Conservation (phyloP, 2,797 vertebrate genomes). For the Esox lucius region DNA sequence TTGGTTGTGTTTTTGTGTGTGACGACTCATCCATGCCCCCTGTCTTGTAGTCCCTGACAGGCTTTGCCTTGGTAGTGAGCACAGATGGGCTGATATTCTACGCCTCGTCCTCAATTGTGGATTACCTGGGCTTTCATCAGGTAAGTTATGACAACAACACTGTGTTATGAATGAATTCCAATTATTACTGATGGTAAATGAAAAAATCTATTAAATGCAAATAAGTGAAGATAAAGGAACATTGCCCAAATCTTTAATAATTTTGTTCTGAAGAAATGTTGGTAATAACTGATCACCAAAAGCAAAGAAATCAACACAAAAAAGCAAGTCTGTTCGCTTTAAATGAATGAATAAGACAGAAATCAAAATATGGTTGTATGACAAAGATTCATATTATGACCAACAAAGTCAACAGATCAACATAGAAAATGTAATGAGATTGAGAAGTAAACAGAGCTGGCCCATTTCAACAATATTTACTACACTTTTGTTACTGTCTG, state of each 20-base stretch:
- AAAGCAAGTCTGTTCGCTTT: neutral
- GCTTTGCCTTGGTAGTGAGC: conserved; percentile 92
- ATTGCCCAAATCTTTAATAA: neutral
- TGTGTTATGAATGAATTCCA: neutral
- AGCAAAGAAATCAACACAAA: neutral
- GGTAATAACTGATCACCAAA: neutral
- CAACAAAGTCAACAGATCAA: neutral
- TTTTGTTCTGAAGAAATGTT: neutral
- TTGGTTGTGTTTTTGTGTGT: neutral
- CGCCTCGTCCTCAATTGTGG: conserved; percentile 89
- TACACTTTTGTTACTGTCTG: conserved; percentile 23
- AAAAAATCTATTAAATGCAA: neutral
- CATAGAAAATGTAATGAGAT: neutral
- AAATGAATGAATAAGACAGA: neutral
- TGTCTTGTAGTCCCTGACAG: conserved; percentile 83
- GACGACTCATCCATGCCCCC: neutral
- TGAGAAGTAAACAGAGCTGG: neutral
- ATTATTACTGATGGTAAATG: neutral
- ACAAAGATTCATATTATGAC: neutral
- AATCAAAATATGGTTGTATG: neutral
- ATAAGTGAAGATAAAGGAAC: neutral
- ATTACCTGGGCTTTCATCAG: conserved; percentile 98
- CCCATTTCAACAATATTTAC: too few relatives aligned
- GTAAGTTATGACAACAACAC: conserved; percentile 59
- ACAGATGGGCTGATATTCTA: conserved; percentile 95